Conservation (phyloP, 2,113 vertebrate genomes). For the Sminthopsis crassicaudata region DNA sequence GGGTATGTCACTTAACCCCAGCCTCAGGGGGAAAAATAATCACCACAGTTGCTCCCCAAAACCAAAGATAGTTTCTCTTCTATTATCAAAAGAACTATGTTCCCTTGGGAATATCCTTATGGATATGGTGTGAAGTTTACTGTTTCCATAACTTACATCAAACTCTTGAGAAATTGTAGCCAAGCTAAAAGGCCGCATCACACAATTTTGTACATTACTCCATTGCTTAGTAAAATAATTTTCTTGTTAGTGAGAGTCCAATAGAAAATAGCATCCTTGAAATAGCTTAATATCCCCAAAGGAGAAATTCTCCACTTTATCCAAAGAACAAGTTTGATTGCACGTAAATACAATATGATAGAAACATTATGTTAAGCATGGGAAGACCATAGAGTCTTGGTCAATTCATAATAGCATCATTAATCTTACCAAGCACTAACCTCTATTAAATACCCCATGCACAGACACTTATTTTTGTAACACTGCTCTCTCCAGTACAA, state of each 20-base stretch:
- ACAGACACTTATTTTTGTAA: not conserved
- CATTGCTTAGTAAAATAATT: not conserved
- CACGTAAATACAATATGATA: not conserved
- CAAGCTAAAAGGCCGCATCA: not conserved
- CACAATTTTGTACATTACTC: not conserved
- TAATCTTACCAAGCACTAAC: not conserved
- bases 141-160: not conserved
- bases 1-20: too few relatives aligned
- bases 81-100: not conserved
- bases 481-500: not conserved
- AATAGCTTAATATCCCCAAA: conserved; percentile 24
- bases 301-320: conserved; percentile 4
- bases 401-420: not conserved
- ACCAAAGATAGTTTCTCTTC: not conserved
- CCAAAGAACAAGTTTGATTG: not conserved
- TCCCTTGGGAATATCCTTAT: not conserved
- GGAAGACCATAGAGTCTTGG: not conserved
- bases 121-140: not conserved
- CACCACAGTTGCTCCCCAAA: not conserved
- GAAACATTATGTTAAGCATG: conserved; percentile 13
- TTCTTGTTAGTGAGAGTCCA: not conserved
- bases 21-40: not conserved
- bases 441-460: not conserved
- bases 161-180: not conserved
- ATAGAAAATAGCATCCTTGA: not conserved